Base-by-base conservation (phyloP, 1,140 invertebrate genomes). In the Arctopsyche grandis region DNA sequence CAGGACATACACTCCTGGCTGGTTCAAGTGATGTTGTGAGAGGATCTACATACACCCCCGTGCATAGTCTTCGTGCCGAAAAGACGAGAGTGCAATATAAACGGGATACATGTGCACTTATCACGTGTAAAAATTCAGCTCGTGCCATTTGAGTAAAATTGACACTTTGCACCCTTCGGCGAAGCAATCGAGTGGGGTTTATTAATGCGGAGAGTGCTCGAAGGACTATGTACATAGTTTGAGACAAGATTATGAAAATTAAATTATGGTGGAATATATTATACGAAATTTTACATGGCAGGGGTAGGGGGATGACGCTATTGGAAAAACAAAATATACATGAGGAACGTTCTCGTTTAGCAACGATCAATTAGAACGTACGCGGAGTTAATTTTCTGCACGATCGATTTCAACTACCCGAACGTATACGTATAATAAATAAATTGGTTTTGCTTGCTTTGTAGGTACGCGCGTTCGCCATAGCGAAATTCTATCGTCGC, bases 121-220 rank as follows among this genome's bases (percentile, higher is more conserved):
- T 24, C 24, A 10, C 10, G 63, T 66, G 24, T 66, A 66, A 3
- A 26, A 66, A 66, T 66, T 71, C 29, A 29, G 0, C 66, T 73
- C 12, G 48, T 70, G 75, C 77, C 73, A 80, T 77, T 80, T 63
- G 75, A 80, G 79, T 77, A 80, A 76, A 77, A 80, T 79, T 80
- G 69, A 80, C 79, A 80, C 46, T 71, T 48, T 5, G 63, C 46
- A 56, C 70, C 75, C 63, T 60, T 52, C 60, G 19, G 63, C 24
- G 79, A 69, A 70, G 70, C 79, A 76, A 80, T 80, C 74, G 79
- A 76, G 74, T 80, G 69, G 75, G 63, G 79, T 77, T 70, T 80
- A 80, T 80, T 80, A 80, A 80, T 80, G 79, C 58, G 29, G 1
- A 43, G 63, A 21, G 29, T 38, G 29, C 29, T 38, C 29, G 29